A percentile compares a stretch with the other conserved stretches of the same genome.
phyloP scores from a whole-genome alignment of 1,140 invertebrate species.

The Cyclargus thomasi region DNA sequence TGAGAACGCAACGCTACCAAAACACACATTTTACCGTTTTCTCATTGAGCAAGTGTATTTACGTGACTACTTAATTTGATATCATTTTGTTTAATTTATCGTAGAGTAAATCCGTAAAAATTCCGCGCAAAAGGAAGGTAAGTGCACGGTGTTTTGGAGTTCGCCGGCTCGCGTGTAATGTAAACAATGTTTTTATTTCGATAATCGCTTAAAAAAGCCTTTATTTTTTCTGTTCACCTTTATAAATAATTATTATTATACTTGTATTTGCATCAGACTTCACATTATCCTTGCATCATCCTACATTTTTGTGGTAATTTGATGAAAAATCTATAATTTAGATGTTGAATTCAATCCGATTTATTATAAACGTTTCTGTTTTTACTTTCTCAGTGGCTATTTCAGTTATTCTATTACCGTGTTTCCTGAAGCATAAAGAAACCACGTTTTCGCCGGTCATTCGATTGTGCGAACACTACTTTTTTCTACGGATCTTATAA shows the following conservation, averaged over 20 bases:
- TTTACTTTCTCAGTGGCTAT: slow-evolving; percentile 1
- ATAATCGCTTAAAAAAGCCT: background rate
- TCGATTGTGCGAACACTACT: background rate
- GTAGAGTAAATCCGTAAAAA: slow-evolving; percentile 42
- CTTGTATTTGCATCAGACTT: too few species aligned
- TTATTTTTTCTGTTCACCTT: background rate
- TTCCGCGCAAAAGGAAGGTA: slow-evolving; percentile 69
- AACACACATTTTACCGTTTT: slow-evolving; percentile 38
- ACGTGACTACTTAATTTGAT: slow-evolving; percentile 42
- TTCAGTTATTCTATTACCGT: background rate
- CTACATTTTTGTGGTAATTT: too few species aligned
- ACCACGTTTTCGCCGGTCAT: slow-evolving; percentile 6
- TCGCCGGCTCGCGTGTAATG: background rate
- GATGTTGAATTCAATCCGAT: background rate
- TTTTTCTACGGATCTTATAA: background rate
- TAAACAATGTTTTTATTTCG: background rate
- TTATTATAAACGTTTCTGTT: background rate
- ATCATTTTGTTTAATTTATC: slow-evolving; percentile 31
- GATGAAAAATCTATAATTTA: too few species aligned
- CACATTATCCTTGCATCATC: too few species aligned
- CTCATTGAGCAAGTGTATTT: slow-evolving; percentile 52
- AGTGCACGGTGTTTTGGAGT: slow-evolving; percentile 31
- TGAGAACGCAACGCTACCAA: slow-evolving; percentile 53
- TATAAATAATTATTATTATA: background rate
- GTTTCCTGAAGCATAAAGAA: slow-evolving; percentile 6